Percentiles rank a stretch among this genome's conserved stretches.
These are phyloP conservation scores for Sarcophaga caerulescens DNA, from an alignment of 2,888 invertebrate genomes.

Conservation along the genomic window DNA sequence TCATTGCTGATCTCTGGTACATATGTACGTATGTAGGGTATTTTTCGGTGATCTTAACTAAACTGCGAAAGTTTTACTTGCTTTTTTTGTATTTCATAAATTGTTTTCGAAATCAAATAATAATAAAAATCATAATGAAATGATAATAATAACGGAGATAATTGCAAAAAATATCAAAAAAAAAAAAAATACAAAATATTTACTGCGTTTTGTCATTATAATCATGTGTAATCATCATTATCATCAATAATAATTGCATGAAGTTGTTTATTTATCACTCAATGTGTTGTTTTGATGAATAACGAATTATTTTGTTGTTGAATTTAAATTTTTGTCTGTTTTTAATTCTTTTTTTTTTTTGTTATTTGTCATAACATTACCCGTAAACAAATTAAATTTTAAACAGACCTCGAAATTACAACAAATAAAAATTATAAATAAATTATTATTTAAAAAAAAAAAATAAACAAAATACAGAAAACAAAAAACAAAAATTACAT, in stretches of 20 bases:
- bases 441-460: not conserved
- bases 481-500: not conserved
- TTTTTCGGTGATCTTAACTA: not conserved
- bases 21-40: not conserved
- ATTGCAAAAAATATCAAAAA: constrained; percentile 17
- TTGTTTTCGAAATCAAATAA: not conserved
- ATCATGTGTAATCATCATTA: not conserved
- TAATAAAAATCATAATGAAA: not conserved
- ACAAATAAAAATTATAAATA: not conserved
- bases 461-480: not conserved
- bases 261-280: constrained; percentile 40
- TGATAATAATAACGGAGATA: not conserved
- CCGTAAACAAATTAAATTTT: constrained; percentile 42
- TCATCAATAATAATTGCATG: constrained; percentile 1
- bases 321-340: not conserved
- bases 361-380: not conserved
- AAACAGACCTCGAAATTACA: constrained; percentile 26
- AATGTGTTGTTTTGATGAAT: constrained; percentile 2
- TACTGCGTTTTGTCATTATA: constrained; percentile 5
- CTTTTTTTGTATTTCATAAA: not conserved
- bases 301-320: not conserved
- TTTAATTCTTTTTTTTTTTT: not conserved
- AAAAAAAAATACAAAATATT: not conserved
- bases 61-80: not conserved
- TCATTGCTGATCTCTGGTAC: too few species aligned